Percentiles rank a stretch among this genome's conserved stretches.
phyloP scores from a whole-genome alignment of 2,113 vertebrate species.

The Brachionichthys hirsutus region DNA sequence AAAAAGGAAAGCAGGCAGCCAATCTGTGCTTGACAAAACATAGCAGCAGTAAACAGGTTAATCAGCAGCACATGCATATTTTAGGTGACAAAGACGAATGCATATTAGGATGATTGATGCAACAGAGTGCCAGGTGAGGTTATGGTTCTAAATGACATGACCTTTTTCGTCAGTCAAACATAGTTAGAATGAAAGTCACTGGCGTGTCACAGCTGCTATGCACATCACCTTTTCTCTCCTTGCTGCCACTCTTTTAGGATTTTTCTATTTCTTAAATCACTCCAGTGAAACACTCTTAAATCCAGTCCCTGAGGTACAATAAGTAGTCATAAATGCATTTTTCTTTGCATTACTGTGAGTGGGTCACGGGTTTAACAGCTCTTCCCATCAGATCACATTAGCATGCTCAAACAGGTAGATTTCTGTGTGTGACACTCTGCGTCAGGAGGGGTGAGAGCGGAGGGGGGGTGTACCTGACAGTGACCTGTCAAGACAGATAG shows the following conservation, averaged over 20 bases:
- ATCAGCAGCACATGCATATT: slow-evolving; percentile 11
- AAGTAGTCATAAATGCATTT: slow-evolving; percentile 19
- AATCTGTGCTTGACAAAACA: background rate
- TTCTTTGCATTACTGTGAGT: slow-evolving; percentile 50
- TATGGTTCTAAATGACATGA: slow-evolving; percentile 66
- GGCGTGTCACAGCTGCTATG: slow-evolving; percentile 53
- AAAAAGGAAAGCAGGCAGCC: too few relatives aligned
- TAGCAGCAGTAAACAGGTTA: slow-evolving; percentile 10
- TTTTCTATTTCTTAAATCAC: slow-evolving; percentile 12
- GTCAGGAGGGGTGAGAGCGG: slow-evolving; percentile 67
- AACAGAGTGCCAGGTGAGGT: slow-evolving; percentile 65
- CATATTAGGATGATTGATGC: slow-evolving; percentile 60
- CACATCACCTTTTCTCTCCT: slow-evolving; percentile 41
- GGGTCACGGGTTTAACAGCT: slow-evolving; percentile 64
- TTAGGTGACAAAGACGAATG: slow-evolving; percentile 7
- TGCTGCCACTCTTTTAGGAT: background rate
- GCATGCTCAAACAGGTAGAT: slow-evolving; percentile 73
- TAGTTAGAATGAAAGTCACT: slow-evolving; percentile 61
- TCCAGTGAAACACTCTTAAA: slow-evolving; percentile 8
- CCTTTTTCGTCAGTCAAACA: slow-evolving; percentile 77
- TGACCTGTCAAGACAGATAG: slow-evolving; percentile 76
- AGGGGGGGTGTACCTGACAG: slow-evolving; percentile 75
- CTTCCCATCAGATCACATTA: slow-evolving; percentile 72
- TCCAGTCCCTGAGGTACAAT: slow-evolving; percentile 16
- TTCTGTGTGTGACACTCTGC: slow-evolving; percentile 67